Base-by-base conservation (phyloP, 2,113 vertebrate genomes). In the Oceanodroma tethys region DNA sequence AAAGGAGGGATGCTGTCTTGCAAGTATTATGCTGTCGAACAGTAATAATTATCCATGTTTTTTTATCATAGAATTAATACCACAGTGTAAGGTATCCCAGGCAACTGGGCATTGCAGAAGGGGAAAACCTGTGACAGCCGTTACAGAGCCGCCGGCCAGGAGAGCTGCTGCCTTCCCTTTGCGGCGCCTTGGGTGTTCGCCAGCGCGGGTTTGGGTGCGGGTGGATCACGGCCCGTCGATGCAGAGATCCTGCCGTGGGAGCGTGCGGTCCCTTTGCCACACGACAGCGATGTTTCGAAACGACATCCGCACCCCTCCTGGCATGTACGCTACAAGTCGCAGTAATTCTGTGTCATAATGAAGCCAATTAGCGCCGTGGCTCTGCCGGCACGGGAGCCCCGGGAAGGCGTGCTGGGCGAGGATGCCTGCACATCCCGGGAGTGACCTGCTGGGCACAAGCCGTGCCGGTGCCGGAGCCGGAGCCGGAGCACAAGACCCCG, bases 1-100 rank as follows among this genome's bases (percentile, higher is more conserved):
- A 91, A 94, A 79, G 68, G 25, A 62, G 73, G 92, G 90, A 95
- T 84, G 94, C 92, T 91, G 86, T 81, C 81, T 87, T 73, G 81
- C 89, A 89, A 83, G 76, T 65, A 29, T 74, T 91, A 66, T 89
- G 67, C 68, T 53, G 68, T 63, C 0, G 36, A 96, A 56, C 85
- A 71, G 78, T 65, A 95, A 94, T 74, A 48, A 91, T 79, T 59
- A 87, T 52, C 92, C 30, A 1, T 63, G 70, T 32, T 16, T 82
- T 93, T 94, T 62, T 79, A 42, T 42, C 42, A 42, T 42, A 42
- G 14, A 42, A 42, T 42, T 45, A 87, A 71, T 84, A n/a, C 63
- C 1, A 0, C n/a, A 13, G 43, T 19, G 27, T 71, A 47, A 89
- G 73, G 91, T 40, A 43, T 65, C 76, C 34, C 91, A 52, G 67